Evolutionary conservation across 30 jellyfish, hydroid and myxozoan species (phyloP).

Genomic region (Pelagia noctiluca): DNA sequence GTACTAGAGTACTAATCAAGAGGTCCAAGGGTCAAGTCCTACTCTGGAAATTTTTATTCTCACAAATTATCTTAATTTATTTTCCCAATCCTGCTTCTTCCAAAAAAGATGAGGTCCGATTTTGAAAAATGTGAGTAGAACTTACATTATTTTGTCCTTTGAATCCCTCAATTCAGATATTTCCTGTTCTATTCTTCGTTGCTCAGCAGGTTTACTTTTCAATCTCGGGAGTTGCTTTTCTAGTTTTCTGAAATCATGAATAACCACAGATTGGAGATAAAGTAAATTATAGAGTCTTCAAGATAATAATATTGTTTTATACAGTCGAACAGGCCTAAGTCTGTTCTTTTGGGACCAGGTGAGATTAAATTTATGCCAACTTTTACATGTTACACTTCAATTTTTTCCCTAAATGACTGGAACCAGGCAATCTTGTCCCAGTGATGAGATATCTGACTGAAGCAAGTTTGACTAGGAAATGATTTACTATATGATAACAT

Average conservation of each 20-base stretch:
- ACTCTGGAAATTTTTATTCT: background rate
- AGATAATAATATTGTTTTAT: too few relatives aligned
- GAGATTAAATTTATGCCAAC: background rate
- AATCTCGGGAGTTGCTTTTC: constrained; percentile 39
- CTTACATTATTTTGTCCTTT: constrained; percentile 50
- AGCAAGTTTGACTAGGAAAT: too few relatives aligned
- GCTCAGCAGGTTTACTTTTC: constrained; percentile 50
- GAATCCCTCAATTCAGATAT: constrained; percentile 45
- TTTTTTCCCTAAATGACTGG: background rate
- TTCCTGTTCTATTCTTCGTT: constrained; percentile 46
- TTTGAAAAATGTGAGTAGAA: background rate
- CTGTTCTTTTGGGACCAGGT: background rate
- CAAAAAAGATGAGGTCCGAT: too few relatives aligned
- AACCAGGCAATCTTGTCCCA: too few relatives aligned
- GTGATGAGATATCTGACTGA: too few relatives aligned
- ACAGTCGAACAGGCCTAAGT: too few relatives aligned
- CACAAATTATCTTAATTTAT: background rate
- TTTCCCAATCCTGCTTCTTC: background rate
- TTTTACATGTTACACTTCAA: background rate
- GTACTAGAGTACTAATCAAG: background rate
- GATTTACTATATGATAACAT: too few relatives aligned
- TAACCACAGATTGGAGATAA: background rate
- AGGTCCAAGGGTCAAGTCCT: background rate
- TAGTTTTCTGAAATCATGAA: constrained; percentile 12
- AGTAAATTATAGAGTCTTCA: too few relatives aligned